Percentiles rank a stretch among this genome's conserved stretches.
These are phyloP conservation scores for Eristalis pertinax DNA, from an alignment of 2,888 invertebrate species.

Conservation along the genomic window DNA sequence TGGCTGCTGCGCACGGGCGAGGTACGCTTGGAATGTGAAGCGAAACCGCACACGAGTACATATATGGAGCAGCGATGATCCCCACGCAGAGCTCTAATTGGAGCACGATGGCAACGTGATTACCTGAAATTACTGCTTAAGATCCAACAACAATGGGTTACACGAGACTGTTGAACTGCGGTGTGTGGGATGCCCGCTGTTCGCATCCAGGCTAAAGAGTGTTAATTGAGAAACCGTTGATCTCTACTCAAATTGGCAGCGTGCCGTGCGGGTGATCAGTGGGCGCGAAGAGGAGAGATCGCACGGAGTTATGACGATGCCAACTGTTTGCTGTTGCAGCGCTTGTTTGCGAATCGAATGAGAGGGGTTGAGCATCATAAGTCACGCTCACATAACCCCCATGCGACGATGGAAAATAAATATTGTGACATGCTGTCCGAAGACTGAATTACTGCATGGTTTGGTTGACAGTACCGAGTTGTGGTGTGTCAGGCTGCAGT, in stretches of 20 bases:
- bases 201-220: conserved; percentile 30
- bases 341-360: background rate
- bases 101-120: conserved; percentile 45
- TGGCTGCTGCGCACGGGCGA: background rate
- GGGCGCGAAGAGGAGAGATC: background rate
- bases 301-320: background rate
- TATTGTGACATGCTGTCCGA: background rate
- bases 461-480: too few relatives aligned
- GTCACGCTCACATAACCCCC: background rate
- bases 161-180: conserved; percentile 22
- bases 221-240: conserved; percentile 53
- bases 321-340: background rate
- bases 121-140: conserved; percentile 49
- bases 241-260: conserved; percentile 47
- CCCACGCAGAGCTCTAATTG: conserved; percentile 55
- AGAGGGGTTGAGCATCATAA: background rate
- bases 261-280: conserved; percentile 14
- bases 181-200: background rate
- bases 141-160: conserved; percentile 47
- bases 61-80: conserved; percentile 42
- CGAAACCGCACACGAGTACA: conserved; percentile 7
- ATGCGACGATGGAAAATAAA: background rate
- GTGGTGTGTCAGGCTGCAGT: background rate
- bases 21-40: conserved; percentile 3
- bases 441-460: too few relatives aligned